Evolutionary conservation across 2,113 vertebrate genomes (phyloP), one percentile per base, ranked within the genome.

Genomic region (Actenoides lindsayi): DNA sequence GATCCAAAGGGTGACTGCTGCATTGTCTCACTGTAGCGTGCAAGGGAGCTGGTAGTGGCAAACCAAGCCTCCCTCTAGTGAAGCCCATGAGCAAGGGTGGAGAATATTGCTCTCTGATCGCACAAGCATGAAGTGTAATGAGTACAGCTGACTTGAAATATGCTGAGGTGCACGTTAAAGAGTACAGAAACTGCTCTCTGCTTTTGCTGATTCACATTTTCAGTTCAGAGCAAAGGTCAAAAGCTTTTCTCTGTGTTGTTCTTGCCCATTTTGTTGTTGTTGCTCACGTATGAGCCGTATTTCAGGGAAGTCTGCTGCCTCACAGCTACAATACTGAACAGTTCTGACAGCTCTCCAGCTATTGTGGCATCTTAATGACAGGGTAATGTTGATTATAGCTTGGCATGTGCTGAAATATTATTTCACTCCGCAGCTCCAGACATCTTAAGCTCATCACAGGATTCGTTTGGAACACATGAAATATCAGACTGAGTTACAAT

Each of bases 141-240:
- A 88, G 75, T 14, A 39, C 71, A 81, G 35, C 75, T 24, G 71
- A 14, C 60, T 56, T 67, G 4, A 91, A 91, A 86, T 42, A 19
- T 6, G 50, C 82, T 59, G 54, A 91, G 68, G 41, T 89, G 62
- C 74, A 23, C 1, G 3, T 23, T 73, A 65, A 60, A 90, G 74
- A 42, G 91, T 5, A 50, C 74, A 90, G 67, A 54, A 95, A 15
- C 53, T 31, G 11, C 93, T 85, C 1, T 9, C 60, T 18, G 53
- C 6, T 87, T 91, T 46, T 94, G 95, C 96, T 94, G 95, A 89
- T 68, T 91, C 91, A 57, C 3, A 1, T 54, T 91, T 87, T 95
- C 17, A 2, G 78, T 70, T 96, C 70, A 53, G 93, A 85, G 74
- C 84, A 96, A 89, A 95, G 78, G 91, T 90, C 91, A 94, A 4